Percentiles rank a stretch among this genome's conserved stretches.
phyloP scores from a whole-genome alignment of 1,140 invertebrate genomes.

The Halesus radiatus region DNA sequence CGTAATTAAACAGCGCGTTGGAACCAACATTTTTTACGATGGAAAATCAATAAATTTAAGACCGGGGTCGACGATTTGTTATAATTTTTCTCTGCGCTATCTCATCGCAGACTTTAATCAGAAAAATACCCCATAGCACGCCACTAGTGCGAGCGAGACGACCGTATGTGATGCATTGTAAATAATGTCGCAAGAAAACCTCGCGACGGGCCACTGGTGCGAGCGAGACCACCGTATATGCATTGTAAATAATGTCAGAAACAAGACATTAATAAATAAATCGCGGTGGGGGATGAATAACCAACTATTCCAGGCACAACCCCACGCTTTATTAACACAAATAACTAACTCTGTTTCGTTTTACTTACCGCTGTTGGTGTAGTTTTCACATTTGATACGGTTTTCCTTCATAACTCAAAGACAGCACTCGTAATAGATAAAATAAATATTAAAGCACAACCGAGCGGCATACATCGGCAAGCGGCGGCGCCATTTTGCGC shows the following conservation, averaged over 20 bases:
- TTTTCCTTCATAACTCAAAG: not conserved
- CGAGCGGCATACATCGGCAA: not conserved
- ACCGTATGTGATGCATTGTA: slow-evolving; percentile 40
- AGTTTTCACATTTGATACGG: not conserved
- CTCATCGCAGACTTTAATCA: slow-evolving; percentile 41
- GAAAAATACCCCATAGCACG: slow-evolving; percentile 17
- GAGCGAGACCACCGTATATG: slow-evolving; percentile 30
- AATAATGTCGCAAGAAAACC: slow-evolving; percentile 23
- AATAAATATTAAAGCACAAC: slow-evolving; percentile 11
- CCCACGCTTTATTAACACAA: not conserved
- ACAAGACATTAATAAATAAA: slow-evolving; percentile 36
- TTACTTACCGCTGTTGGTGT: slow-evolving; percentile 14
- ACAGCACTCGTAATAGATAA: not conserved
- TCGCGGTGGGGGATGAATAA: slow-evolving; percentile 40
- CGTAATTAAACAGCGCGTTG: slow-evolving; percentile 33
- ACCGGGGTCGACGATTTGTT: slow-evolving; percentile 55
- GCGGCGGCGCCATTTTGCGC: slow-evolving; percentile 34
- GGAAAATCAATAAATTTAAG: slow-evolving; percentile 58
- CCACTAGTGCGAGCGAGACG: slow-evolving; percentile 38
- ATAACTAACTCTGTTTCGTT: not conserved
- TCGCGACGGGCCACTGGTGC: not conserved
- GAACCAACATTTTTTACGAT: slow-evolving; percentile 55
- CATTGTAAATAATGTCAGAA: slow-evolving; percentile 43
- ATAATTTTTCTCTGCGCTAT: slow-evolving; percentile 52
- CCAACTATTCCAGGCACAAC: slow-evolving; percentile 3